Percentiles rank a stretch among this genome's conserved stretches.
These are phyloP conservation scores for Hermaeophaga mercurialis DNA, from an alignment of 2,888 invertebrate species.

Conservation along the genomic window DNA sequence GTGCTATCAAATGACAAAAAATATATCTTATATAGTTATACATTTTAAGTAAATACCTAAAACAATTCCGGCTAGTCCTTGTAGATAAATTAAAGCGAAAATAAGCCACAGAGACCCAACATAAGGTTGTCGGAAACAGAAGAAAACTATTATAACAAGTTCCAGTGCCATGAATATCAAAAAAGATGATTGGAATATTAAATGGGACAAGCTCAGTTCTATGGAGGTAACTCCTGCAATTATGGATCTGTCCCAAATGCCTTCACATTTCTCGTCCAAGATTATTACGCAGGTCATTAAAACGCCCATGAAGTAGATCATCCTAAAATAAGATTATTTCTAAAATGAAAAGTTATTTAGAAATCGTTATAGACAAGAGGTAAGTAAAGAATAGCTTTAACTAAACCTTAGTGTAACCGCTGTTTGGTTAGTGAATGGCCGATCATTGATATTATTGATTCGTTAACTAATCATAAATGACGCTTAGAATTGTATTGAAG, in stretches of 20 bases:
- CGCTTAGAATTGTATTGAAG: too few relatives aligned
- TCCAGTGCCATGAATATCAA: constrained; percentile 71
- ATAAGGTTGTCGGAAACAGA: constrained; percentile 65
- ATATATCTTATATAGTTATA: too few relatives aligned
- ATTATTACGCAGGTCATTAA: constrained; percentile 83
- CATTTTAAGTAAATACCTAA: constrained; percentile 71
- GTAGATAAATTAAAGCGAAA: constrained; percentile 68
- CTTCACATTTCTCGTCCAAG: constrained; percentile 75
- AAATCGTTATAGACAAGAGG: too few relatives aligned
- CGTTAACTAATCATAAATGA: too few relatives aligned
- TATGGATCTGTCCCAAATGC: constrained; percentile 85
- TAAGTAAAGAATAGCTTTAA: too few relatives aligned
- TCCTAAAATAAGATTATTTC: constrained; percentile 58
- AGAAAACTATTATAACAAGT: constrained; percentile 66
- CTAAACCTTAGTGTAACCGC: too few relatives aligned
- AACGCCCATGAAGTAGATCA: constrained; percentile 84
- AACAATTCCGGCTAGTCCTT: constrained; percentile 84
- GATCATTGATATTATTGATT: too few relatives aligned
- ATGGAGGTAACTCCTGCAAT: constrained; percentile 82
- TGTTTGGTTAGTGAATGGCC: too few relatives aligned
- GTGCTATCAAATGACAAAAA: too few relatives aligned
- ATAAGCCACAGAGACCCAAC: constrained; percentile 67
- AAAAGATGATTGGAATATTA: constrained; percentile 70
- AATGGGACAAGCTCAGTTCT: constrained; percentile 83
- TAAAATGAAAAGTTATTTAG: too few relatives aligned